phyloP scores from a whole-genome alignment of 2,888 invertebrate species.

The Crossocerus cetratus region DNA sequence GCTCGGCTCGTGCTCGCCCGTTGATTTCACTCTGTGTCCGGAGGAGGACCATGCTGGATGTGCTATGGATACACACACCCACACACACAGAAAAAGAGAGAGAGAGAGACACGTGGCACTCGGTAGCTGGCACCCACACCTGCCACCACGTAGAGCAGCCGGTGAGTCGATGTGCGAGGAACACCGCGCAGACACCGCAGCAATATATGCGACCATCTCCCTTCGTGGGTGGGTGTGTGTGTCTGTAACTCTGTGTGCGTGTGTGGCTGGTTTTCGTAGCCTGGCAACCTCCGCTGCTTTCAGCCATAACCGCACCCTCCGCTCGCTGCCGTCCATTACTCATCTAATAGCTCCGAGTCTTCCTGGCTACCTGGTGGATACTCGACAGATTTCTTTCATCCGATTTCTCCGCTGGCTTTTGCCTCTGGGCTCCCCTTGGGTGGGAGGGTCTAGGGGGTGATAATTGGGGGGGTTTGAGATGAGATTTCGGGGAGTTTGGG shows the following conservation, averaged over 20 bases:
- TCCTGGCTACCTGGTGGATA: constrained; percentile 26
- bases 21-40: constrained; percentile 69
- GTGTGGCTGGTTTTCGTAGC: constrained; percentile 71
- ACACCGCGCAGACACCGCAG: constrained; percentile 30
- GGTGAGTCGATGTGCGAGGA: constrained; percentile 36
- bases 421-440: too few relatives aligned
- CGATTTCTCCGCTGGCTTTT: too few relatives aligned
- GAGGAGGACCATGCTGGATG: constrained; percentile 72
- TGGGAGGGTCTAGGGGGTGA: constrained; percentile 24
- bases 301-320: constrained; percentile 73
- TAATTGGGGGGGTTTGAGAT: too few relatives aligned
- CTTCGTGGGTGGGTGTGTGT: too few relatives aligned
- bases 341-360: constrained; percentile 64
- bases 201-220: too few relatives aligned
- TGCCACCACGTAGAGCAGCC: constrained; percentile 35
- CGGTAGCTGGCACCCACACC: constrained; percentile 41
- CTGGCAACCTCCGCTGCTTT: constrained; percentile 72
- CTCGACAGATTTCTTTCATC: constrained; percentile 27
- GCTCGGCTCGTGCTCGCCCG: constrained; percentile 40
- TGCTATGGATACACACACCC: constrained; percentile 58
- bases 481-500: too few relatives aligned
- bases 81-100: too few relatives aligned
- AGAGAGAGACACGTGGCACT: constrained; percentile 7
- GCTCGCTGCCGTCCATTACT: constrained; percentile 72
- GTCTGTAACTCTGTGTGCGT: too few relatives aligned